phyloP scores from a whole-genome alignment of 2,113 vertebrate species.

The Oryzias javanicus region DNA sequence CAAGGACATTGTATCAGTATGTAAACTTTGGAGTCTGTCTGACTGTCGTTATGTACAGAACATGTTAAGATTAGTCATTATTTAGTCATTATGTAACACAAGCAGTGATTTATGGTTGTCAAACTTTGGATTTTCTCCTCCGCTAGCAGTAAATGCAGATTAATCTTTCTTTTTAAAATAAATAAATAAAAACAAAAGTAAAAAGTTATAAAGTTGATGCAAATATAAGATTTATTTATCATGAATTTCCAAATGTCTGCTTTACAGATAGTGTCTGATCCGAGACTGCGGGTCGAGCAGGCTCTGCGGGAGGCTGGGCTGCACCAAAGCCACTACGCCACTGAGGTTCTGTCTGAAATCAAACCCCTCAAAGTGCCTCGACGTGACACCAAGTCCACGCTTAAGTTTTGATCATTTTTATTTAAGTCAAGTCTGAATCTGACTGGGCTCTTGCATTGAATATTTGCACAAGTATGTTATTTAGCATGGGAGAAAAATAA shows the following conservation, averaged over 20 bases:
- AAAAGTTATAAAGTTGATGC: neutral
- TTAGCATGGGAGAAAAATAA: no score
- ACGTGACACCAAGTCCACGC: constrained; percentile 81
- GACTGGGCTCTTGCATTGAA: no score
- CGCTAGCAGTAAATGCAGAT: constrained; percentile 1
- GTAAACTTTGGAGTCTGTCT: constrained; percentile 11
- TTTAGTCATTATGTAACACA: constrained; percentile 33
- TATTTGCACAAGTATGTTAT: no score
- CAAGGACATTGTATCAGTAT: constrained; percentile 49
- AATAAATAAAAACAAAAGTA: constrained; percentile 8
- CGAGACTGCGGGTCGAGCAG: constrained; percentile 85
- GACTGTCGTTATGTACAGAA: neutral
- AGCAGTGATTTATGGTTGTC: constrained; percentile 32
- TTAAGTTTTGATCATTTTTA: constrained; percentile 61
- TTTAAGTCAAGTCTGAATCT: neutral
- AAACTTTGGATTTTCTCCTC: constrained; percentile 5
- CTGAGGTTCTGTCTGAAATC: constrained; percentile 81
- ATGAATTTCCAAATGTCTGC: constrained; percentile 14
- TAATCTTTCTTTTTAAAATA: no score
- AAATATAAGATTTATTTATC: constrained; percentile 12
- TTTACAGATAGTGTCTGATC: constrained; percentile 88
- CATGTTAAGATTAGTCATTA: constrained; percentile 4
- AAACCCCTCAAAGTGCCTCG: constrained; percentile 83
- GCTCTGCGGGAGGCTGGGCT: constrained; percentile 89
- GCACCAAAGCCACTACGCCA: constrained; percentile 84